Base-by-base conservation (phyloP, 2,888 invertebrate genomes). In the Drosophila formosana region DNA sequence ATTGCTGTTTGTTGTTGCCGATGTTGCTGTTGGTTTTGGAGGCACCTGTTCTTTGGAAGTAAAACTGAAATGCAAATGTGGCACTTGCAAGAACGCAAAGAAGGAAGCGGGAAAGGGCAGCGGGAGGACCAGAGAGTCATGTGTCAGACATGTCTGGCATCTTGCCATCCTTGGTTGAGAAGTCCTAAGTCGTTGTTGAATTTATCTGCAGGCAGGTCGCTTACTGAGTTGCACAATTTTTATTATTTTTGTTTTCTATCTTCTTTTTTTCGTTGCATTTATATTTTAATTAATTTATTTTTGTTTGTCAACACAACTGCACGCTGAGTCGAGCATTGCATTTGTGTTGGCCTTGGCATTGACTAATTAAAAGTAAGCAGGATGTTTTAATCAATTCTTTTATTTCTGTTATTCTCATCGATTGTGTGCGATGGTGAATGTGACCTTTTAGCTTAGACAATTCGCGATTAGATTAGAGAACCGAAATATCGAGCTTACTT, bases 61-160 rank as follows among this genome's bases (percentile, higher is more conserved):
- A 34, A 45, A 47, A 32, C 37, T 47, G 26, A 63, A 63, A 72
- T 72, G 75, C 75, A 75, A 75, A 77, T 75, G 61, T 39, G 53
- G 47, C 72, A 67, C 67, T 57, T 49, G 30, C 25, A 53, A 37
- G 37, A 46, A 30, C 7, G 13, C 18, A 18, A 18, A 18, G 4
- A 3, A 5, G 11, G 26, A 7, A 28, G 11, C 37, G 11, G 11
- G 37, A n/a, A 18, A 13, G 3, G 32, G 13, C 5, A 39, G 32
- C 7, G n/a, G 8, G 32, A 25, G n/a, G 6, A 5, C 13, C 34
- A 5, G 43, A 32, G 37, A 60, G 53, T 39, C 47, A 56, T 71
- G 63, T 71, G 72, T 66, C 63, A 75, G 75, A 76, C 75, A 72
- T 61, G 77, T 76, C 77, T 76, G 75, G 75, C 75, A 66, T 26